phyloP scores from a whole-genome alignment of 2,888 invertebrate genomes.

The Abrostola triplasia region DNA sequence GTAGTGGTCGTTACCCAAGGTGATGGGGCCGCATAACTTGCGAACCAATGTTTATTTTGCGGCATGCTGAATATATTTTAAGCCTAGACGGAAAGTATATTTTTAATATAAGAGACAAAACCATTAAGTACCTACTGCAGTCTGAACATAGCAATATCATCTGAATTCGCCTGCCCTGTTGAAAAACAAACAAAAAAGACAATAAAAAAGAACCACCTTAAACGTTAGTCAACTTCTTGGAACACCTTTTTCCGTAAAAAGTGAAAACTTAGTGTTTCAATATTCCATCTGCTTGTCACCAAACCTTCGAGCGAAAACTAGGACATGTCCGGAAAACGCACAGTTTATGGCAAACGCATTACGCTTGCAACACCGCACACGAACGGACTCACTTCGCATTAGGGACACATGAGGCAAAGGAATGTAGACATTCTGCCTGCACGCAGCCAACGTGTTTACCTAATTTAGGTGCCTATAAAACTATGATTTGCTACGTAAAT shows the following conservation, averaged over 20 bases:
- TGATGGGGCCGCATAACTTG: constrained; percentile 29
- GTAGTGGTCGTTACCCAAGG: constrained; percentile 22
- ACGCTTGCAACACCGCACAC: constrained; percentile 50
- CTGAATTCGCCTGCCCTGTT: background rate
- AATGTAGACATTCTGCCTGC: constrained; percentile 52
- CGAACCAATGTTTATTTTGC: constrained; percentile 3
- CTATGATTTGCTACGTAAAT: constrained; percentile 36
- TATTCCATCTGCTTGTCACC: constrained; percentile 37
- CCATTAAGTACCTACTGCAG: no score
- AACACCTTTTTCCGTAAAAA: constrained; percentile 29
- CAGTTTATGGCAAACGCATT: constrained; percentile 42
- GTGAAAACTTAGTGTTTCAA: constrained; percentile 43
- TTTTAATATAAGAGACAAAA: no score
- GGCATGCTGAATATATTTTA: background rate
- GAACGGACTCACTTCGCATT: constrained; percentile 35
- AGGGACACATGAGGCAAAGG: constrained; percentile 48
- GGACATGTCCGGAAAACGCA: constrained; percentile 48
- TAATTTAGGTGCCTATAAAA: constrained; percentile 42
- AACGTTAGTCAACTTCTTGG: no score
- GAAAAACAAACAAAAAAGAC: background rate
- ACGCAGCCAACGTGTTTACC: constrained; percentile 38
- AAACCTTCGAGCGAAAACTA: constrained; percentile 34
- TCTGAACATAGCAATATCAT: no score
- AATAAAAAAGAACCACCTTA: no score
- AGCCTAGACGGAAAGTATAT: background rate